phyloP scores from a whole-genome alignment of 2,797 vertebrate genomes.

The Alectoris magna region DNA sequence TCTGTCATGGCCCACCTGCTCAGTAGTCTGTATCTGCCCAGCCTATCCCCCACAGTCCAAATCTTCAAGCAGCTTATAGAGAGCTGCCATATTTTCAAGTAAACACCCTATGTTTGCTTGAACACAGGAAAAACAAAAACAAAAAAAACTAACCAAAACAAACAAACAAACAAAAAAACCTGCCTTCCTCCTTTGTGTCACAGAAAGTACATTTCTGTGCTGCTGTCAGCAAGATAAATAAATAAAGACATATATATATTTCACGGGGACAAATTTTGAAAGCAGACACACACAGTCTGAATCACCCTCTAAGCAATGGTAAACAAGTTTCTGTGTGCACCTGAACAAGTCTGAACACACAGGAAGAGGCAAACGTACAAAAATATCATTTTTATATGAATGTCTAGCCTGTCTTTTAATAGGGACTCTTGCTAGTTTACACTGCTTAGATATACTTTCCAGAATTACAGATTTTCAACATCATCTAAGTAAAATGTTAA shows the following conservation, averaged over 20 bases:
- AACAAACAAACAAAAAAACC: background rate
- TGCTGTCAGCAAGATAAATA: background rate
- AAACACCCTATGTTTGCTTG: background rate
- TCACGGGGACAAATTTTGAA: fast-evolving
- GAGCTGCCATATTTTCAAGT: background rate
- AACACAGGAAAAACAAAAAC: background rate
- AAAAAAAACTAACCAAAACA: too few relatives aligned
- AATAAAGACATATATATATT: background rate
- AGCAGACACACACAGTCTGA: background rate
- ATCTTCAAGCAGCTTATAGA: background rate
- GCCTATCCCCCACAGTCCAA: background rate
- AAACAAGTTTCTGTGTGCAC: background rate
- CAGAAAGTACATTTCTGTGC: background rate
- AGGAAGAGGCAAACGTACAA: background rate
- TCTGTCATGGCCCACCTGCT: background rate
- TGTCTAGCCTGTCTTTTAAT: background rate
- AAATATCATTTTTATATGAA: background rate
- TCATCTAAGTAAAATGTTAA: background rate
- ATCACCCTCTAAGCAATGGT: background rate
- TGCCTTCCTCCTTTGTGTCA: background rate
- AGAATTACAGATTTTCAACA: background rate
- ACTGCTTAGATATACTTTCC: background rate
- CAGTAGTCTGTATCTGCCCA: fast-evolving
- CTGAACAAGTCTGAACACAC: background rate
- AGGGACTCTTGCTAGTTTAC: background rate